phyloP scores from a whole-genome alignment of 2,797 vertebrate species.

The Gymnoscopelus microlampas region DNA sequence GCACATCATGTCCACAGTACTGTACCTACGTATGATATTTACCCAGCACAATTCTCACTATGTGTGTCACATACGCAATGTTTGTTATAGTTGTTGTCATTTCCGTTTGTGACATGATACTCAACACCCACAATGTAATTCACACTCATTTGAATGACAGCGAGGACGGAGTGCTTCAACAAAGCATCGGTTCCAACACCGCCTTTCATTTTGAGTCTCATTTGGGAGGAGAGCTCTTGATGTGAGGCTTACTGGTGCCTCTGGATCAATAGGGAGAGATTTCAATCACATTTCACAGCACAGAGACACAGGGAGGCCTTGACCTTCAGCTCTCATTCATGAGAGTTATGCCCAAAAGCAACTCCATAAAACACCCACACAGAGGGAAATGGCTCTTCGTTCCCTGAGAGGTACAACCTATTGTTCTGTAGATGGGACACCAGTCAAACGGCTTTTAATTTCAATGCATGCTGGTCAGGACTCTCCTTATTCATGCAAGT shows the following conservation, averaged over 20 bases:
- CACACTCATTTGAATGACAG: not conserved
- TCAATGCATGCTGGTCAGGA: slow-evolving; percentile 15
- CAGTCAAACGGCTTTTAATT: slow-evolving; percentile 43
- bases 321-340: slow-evolving; percentile 2
- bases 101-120: not conserved
- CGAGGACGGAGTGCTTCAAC: not conserved
- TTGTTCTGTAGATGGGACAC: slow-evolving; percentile 22
- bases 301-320: not conserved
- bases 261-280: slow-evolving; percentile 12
- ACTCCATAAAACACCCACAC: not conserved
- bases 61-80: slow-evolving; percentile 15
- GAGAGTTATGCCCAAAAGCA: not conserved
- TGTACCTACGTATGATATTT: slow-evolving; percentile 59
- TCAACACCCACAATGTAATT: not conserved
- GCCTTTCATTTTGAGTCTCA: slow-evolving; percentile 29
- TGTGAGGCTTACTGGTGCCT: slow-evolving; percentile 5
- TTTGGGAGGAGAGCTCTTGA: not conserved
- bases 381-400: slow-evolving; percentile 8
- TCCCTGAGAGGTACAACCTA: slow-evolving; percentile 5
- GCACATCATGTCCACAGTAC: slow-evolving; percentile 30
- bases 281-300: slow-evolving; percentile 6
- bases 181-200: slow-evolving; percentile 8
- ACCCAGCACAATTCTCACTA: slow-evolving; percentile 68
- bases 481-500: slow-evolving; percentile 29
- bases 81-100: slow-evolving; percentile 11